Evolutionary conservation across 2,113 vertebrate genomes (phyloP).

Genomic region (Holacanthus passer): DNA sequence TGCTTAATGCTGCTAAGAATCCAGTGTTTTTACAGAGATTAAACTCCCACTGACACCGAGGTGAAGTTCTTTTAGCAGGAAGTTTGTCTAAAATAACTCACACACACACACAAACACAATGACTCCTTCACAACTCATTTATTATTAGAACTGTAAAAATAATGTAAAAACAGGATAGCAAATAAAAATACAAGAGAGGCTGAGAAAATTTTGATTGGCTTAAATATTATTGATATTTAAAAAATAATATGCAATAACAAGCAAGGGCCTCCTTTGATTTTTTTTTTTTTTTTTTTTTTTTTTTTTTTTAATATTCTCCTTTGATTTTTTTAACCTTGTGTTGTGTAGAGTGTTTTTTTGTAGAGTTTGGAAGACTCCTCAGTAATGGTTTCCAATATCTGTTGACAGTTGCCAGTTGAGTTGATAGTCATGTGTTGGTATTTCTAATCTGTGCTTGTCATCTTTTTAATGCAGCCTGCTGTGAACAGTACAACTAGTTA

Average conservation of each 20-base stretch:
- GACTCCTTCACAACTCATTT: neutral
- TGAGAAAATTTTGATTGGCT: neutral
- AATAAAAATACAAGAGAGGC: too few species aligned
- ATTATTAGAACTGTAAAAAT: neutral
- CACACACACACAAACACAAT: neutral
- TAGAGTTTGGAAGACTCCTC: neutral
- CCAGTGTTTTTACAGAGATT: conserved; percentile 54
- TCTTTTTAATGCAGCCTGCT: neutral
- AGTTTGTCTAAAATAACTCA: neutral
- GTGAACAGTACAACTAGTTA: neutral
- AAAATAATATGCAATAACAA: neutral
- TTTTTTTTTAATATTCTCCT: too few species aligned
- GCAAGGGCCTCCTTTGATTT: neutral
- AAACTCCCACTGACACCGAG: conserved; percentile 21
- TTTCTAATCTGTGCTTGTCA: neutral
- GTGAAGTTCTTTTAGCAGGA: neutral
- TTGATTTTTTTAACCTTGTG: too few species aligned
- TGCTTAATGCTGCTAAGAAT: conserved; percentile 60
- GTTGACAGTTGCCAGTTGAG: too few species aligned
- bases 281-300: too few species aligned
- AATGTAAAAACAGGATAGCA: neutral
- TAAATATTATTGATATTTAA: neutral
- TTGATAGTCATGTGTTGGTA: neutral
- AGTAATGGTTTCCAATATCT: neutral
- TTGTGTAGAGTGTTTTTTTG: neutral